These are phyloP conservation scores for Myotis davidii DNA, from an alignment of 2,113 vertebrate species.

Conservation along the genomic window DNA sequence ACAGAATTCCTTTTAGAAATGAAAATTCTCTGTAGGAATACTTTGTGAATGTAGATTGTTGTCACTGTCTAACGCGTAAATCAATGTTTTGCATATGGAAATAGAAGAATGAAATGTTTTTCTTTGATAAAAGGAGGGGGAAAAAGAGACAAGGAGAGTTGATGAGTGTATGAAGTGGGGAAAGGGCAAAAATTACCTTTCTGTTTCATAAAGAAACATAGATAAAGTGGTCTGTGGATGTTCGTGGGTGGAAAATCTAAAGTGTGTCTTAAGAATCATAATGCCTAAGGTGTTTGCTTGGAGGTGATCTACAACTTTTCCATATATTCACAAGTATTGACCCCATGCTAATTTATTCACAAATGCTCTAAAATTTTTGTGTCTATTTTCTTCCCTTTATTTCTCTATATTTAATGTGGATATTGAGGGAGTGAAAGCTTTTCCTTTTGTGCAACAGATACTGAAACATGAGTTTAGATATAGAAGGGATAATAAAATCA, in stretches of 20 bases:
- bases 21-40: neutral
- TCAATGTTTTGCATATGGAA: neutral
- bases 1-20: neutral
- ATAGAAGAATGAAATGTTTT: neutral
- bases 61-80: neutral
- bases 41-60: neutral
- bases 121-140: neutral
- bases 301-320: neutral
- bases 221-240: rapidly evolving
- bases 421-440: neutral
- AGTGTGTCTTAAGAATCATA: neutral
- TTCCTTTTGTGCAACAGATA: neutral
- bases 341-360: neutral
- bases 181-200: neutral
- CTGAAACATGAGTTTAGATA: neutral
- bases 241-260: neutral
- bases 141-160: neutral
- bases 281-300: neutral
- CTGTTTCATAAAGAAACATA: neutral
- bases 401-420: neutral
- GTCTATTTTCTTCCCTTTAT: neutral
- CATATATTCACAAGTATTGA: neutral
- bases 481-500: neutral
- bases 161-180: neutral
- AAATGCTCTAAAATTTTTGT: neutral